These are phyloP conservation scores for Oligia fasciuncula DNA, from an alignment of 2,888 invertebrate species.

Conservation along the genomic window DNA sequence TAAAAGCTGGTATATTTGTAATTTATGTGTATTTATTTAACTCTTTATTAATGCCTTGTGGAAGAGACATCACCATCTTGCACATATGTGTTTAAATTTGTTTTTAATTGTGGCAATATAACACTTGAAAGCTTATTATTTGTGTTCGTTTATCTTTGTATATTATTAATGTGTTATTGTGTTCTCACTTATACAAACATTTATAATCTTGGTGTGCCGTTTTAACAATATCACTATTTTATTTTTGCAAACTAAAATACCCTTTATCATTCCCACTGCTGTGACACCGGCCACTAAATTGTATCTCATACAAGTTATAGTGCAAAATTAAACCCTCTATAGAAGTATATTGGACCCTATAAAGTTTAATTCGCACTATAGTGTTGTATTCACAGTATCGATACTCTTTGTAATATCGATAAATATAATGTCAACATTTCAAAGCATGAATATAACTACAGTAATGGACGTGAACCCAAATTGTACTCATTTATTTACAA, in stretches of 20 bases:
- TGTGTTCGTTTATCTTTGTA: background rate
- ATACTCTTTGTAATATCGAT: background rate
- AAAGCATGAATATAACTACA: constrained; percentile 7
- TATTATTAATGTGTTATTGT: constrained; percentile 3
- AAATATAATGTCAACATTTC: background rate
- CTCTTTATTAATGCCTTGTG: background rate
- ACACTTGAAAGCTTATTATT: constrained; percentile 11
- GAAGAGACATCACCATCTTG: background rate
- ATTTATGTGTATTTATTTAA: constrained; percentile 9
- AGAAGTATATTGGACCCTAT: background rate
- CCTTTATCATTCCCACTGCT: background rate
- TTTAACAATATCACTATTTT: background rate
- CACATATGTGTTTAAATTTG: background rate
- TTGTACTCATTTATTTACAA: background rate
- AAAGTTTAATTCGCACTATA: background rate
- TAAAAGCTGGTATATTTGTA: constrained; percentile 43
- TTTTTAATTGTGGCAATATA: constrained; percentile 6
- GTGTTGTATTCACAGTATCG: background rate
- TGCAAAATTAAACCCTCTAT: background rate
- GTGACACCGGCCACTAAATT: no score
- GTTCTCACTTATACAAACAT: background rate
- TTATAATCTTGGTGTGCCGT: constrained; percentile 2
- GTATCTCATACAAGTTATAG: no score
- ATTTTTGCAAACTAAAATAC: background rate
- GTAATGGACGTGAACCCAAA: background rate